Base-by-base conservation (phyloP, 2,888 invertebrate genomes). In the Thumatha senex region DNA sequence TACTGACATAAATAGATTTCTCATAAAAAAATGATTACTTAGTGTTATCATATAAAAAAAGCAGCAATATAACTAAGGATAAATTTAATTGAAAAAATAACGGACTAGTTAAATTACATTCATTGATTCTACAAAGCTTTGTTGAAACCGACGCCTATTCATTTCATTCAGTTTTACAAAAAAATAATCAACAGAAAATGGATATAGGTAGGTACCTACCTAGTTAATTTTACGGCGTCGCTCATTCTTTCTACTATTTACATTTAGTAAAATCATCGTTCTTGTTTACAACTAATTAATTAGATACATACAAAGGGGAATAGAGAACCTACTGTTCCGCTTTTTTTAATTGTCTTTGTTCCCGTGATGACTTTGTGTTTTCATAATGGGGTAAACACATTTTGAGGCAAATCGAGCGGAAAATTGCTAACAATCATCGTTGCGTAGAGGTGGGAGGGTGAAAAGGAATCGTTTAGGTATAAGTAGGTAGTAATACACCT, bases 251-350 rank as follows among this genome's bases (percentile, higher is more conserved):
- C 84, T 79, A 82, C 80, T 89, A 89, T 89, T 89, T 90, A 84
- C 85, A 83, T 90, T 89, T 86, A 76, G 86, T 78, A 87, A 82
- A 84, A 86, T 89, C 89, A 89, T 90, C 86, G 82, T 77, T 79
- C 88, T 89, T 90, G 89, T 91, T 90, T 89, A 84, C 80, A 76
- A 77, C 78, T 89, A 90, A 90, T 90, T 90, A 91, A 91, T 90
- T 90, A 90, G 76, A 79, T 63, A 56, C 64, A 69, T 76, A 88
- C 86, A 87, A 88, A 82, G 76, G 74, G 72, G 73, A 68, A 68
- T 70, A 69, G 65, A 67, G 75, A 72, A 77, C 69, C 67, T 72
- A 76, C 71, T 71, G 73, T 61, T 77, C 71, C 66, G 64, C 68
- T 78, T 80, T 81, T 81, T 82, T 84, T 82, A 81, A 85, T 84